phyloP scores from a whole-genome alignment of 2,888 invertebrate species.

The Spisula solida region DNA sequence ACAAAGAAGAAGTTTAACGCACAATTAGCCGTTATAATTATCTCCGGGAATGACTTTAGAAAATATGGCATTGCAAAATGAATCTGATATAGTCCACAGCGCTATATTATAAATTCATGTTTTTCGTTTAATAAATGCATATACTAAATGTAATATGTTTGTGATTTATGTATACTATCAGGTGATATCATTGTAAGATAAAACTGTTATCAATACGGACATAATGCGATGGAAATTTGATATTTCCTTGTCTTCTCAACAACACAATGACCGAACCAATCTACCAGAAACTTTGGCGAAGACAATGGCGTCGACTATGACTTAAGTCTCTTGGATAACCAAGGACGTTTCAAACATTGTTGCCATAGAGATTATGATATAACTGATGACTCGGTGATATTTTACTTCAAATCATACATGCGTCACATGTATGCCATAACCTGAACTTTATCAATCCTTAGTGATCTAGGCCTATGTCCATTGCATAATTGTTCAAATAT shows the following conservation, averaged over 20 bases:
- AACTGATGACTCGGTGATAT: no score
- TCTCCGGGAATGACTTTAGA: background rate
- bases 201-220: background rate
- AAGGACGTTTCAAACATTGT: no score
- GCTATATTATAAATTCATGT: background rate
- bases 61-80: background rate
- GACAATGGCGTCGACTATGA: background rate
- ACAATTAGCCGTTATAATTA: background rate
- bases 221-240: background rate
- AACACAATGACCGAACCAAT: background rate
- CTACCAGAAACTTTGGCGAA: background rate
- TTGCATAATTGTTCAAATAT: no score
- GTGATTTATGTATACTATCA: background rate
- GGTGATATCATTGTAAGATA: background rate
- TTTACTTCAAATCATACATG: no score
- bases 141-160: background rate
- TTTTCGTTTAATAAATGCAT: background rate
- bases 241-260: background rate
- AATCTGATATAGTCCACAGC: background rate
- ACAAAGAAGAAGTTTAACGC: background rate
- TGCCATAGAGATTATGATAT: no score
- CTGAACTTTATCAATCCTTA: no score
- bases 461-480: no score
- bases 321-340: no score
- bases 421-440: no score